Conservation (phyloP, 2,113 vertebrate genomes). For the Etheostoma spectabile region DNA sequence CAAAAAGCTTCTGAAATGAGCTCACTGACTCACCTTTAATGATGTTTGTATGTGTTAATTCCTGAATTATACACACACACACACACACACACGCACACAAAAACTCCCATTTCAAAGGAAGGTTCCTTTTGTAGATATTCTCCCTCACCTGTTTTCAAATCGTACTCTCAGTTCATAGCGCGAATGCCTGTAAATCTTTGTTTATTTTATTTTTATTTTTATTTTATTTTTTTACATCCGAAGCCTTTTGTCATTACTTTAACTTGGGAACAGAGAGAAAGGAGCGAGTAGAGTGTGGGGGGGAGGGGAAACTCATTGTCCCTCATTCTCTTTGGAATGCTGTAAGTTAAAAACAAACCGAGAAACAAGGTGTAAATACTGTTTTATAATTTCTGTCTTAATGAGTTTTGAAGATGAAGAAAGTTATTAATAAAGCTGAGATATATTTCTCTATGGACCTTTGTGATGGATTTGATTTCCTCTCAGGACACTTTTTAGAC, state of each 20-base stretch:
- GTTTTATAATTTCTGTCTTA: slow-evolving; percentile 82
- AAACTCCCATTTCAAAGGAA: slow-evolving; percentile 18
- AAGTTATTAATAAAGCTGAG: slow-evolving; percentile 80
- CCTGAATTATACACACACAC: slow-evolving; percentile 8
- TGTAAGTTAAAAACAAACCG: slow-evolving; percentile 59
- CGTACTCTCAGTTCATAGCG: slow-evolving; percentile 10
- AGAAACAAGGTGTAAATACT: slow-evolving; percentile 75
- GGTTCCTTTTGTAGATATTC: slow-evolving; percentile 20
- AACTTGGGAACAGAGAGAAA: slow-evolving; percentile 57
- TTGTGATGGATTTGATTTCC: slow-evolving; percentile 6
- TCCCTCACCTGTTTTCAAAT: slow-evolving; percentile 6
- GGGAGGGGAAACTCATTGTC: slow-evolving; percentile 39
- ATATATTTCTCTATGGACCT: slow-evolving; percentile 78
- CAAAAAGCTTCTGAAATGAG: not conserved
- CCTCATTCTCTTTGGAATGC: slow-evolving; percentile 65
- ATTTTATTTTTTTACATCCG: slow-evolving; percentile 64
- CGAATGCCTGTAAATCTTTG: slow-evolving; percentile 5
- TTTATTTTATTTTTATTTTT: not conserved
- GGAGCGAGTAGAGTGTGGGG: not conserved
- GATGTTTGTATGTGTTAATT: slow-evolving; percentile 33
- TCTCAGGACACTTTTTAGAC: not conserved
- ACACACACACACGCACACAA: slow-evolving; percentile 1
- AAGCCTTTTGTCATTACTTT: slow-evolving; percentile 29
- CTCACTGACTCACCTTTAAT: not conserved
- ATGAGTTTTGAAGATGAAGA: slow-evolving; percentile 78